Evolutionary conservation across 2,797 vertebrate genomes (phyloP), one percentile per base, ranked within the genome.

Genomic region (Helostoma temminkii): DNA sequence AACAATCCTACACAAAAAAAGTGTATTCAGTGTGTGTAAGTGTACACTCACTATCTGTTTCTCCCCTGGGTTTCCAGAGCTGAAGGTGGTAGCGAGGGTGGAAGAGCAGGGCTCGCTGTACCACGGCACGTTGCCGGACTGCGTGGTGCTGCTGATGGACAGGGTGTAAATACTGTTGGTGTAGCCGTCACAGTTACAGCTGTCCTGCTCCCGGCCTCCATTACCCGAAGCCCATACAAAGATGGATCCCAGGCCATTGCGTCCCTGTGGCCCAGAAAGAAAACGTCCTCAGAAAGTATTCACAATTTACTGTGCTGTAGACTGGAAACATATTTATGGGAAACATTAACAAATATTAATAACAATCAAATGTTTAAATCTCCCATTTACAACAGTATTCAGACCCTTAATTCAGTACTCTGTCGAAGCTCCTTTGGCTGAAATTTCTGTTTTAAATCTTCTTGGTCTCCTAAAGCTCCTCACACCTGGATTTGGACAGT

Each of bases 81-180:
- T 99, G 93, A 97, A 99, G 64, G 97, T 98, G 54, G 96, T 96
- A 77, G 97, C 97, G 3, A 99, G 96, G 1, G 97, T 98, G 88
- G 97, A 99, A 2, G 97, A 98, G 92, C 97, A 99, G 86, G 97
- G 97, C 91, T 99, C 97, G 10, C 97, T 99, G 95, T 99, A 99
- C 97, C 97, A 99, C 32, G 97, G 97, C 88, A 99, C 97, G 0
- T 95, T 97, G 72, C 97, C 97, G 0, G 95, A 91, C 92, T 98
- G 96, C 0, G 97, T 98, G 90, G 96, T 97, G 84, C 97, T 99
- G 94, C 97, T 98, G 92, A 99, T 98, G 90, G 97, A 99, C 81
- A 99, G 93, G 0, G 97, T 99, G 93, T 98, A 98, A 88, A 99
- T 98, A 92, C 97, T 99, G 93, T 99, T 99, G 91, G 97, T 99